Base-by-base conservation (phyloP, 2,797 vertebrate species). In the Anabacerthia variegaticeps region DNA sequence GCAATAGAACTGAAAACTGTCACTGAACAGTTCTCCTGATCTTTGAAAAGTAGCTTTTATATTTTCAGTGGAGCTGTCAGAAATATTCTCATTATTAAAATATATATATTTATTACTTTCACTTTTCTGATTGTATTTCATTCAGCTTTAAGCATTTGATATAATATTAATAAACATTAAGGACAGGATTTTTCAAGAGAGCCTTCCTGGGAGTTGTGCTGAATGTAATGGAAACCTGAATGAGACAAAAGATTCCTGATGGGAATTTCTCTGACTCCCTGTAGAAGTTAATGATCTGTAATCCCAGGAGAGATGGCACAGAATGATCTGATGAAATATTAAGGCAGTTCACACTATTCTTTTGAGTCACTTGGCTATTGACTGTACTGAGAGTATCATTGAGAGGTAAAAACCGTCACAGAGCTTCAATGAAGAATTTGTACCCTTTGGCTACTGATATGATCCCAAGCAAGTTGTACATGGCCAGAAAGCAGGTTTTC, bases 11-110 rank as follows among this genome's bases (percentile, higher is more conserved):
- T 85, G 89, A 93, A 92, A 89, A 81, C 48, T 93, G 72, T 88
- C 89, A 92, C 76, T 55, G 73, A 89, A 43, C 28, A 73, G 55
- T 89, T 96, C 58, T 93, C 58, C 44, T 95, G 75, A 85, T 91
- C 61, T 88, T 93, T 89, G 65, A 92, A 92, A 93, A 65, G 17
- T 28, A 78, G 51, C 62, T 96, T 92, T 96, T 91, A 78, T 91
- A 7, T 75, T 96, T 92, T 66, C 48, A 72, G 3, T 66, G 69
- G 34, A 85, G 48, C n/a, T 92, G 62, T 93, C 69, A 85, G 58
- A 88, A 93, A 69, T 81, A 81, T 39, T 74, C 41, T 77, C 10
- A 34, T 82, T 67, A 81, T 85, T 82, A 79, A 92, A 63, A 80
- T 34, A 54, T 26, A 66, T 36, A 3, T 91, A 83, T 93, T 93